Percentiles rank a stretch among this genome's conserved stretches.
These are phyloP conservation scores for Grallaria varia DNA, from an alignment of 2,113 vertebrate species.

Conservation along the genomic window DNA sequence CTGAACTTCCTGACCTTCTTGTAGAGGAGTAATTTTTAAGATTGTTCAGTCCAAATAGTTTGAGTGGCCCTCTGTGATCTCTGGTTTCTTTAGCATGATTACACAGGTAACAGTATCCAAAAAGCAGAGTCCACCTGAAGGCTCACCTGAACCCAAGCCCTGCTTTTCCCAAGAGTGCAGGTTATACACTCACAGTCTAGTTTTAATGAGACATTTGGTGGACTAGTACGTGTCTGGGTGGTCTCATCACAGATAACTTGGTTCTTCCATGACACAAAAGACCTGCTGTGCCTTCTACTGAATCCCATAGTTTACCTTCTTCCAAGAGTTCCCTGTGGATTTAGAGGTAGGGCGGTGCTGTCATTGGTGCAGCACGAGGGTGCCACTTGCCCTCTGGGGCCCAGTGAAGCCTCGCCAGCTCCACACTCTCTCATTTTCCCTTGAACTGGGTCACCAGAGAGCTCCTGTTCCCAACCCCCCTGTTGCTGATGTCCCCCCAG, in stretches of 20 bases:
- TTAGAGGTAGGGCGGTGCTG: not conserved
- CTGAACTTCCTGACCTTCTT: not conserved
- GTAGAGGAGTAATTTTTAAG: not conserved
- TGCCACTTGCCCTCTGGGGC: not conserved
- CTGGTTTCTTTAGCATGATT: not conserved
- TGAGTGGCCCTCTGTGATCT: not conserved
- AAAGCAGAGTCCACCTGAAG: not conserved
- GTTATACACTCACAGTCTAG: not conserved
- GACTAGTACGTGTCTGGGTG: not conserved
- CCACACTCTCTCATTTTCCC: not conserved
- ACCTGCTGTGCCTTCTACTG: not conserved
- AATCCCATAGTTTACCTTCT: not conserved
- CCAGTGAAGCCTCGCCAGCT: not conserved
- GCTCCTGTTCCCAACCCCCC: not conserved
- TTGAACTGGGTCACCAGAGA: not conserved
- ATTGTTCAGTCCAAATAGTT: not conserved
- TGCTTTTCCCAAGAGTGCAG: not conserved
- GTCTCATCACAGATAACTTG: not conserved
- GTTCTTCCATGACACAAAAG: not conserved
- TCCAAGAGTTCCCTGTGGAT: not conserved
- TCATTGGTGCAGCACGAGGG: not conserved
- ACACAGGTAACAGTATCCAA: not conserved
- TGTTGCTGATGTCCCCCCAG: not conserved
- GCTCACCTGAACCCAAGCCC: not conserved
- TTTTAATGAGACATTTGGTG: not conserved